phyloP scores from a whole-genome alignment of 2,888 invertebrate genomes.

The Dicycla oo region DNA sequence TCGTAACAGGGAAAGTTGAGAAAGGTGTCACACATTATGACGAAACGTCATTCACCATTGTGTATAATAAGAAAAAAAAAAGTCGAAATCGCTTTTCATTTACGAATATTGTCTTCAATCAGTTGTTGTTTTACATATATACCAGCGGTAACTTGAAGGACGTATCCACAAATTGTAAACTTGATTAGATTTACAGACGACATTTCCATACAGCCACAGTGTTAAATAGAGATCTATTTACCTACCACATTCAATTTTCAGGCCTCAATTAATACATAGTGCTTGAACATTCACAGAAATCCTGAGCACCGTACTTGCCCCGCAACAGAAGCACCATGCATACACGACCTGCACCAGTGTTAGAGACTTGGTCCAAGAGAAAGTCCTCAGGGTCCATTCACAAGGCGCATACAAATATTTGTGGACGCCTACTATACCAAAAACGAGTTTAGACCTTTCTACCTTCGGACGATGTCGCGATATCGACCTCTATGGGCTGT shows the following conservation, averaged over 20 bases:
- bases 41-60: too few relatives aligned
- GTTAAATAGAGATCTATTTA: too few relatives aligned
- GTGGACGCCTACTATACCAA: conserved; percentile 86
- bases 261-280: too few relatives aligned
- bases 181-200: background rate
- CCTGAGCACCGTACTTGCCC: conserved; percentile 23
- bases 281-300: conserved; percentile 11
- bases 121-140: too few relatives aligned
- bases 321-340: conserved; percentile 64
- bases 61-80: too few relatives aligned
- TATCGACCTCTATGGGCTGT: conserved; percentile 67
- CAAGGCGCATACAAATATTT: conserved; percentile 90
- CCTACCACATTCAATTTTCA: background rate
- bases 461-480: conserved; percentile 73
- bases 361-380: conserved; percentile 84
- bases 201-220: background rate
- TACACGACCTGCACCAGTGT: conserved; percentile 74
- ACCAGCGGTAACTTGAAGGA: background rate
- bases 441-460: conserved; percentile 88
- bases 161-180: background rate
- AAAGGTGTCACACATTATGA: conserved; percentile 5
- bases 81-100: background rate
- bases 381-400: conserved; percentile 89
- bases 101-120: background rate
- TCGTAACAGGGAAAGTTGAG: conserved; percentile 7